Evolutionary conservation across 2,113 vertebrate species (phyloP).

Genomic region (Elaphurus davidianus): DNA sequence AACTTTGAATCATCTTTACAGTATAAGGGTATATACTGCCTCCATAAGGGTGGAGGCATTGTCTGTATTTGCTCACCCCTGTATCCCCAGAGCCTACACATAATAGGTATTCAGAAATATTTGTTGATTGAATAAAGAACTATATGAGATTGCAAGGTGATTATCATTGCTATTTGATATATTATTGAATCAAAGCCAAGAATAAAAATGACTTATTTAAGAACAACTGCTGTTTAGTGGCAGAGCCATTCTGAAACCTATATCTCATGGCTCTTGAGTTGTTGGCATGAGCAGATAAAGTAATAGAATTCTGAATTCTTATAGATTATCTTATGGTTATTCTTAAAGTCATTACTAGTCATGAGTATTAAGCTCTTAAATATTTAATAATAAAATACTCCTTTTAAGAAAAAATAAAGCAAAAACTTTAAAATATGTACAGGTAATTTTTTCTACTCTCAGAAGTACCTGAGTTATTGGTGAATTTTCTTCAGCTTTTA

Average conservation of each 20-base stretch:
- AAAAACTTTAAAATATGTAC: not conserved
- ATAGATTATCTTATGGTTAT: not conserved
- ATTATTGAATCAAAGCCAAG: not conserved
- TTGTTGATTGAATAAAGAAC: not conserved
- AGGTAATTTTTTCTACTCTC: not conserved
- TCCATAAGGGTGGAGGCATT: not conserved
- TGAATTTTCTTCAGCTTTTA: not conserved
- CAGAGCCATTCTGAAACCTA: not conserved
- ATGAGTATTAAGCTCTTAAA: not conserved
- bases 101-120: not conserved
- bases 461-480: not conserved
- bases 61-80: not conserved
- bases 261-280: not conserved
- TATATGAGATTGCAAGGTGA: not conserved
- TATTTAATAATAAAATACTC: not conserved
- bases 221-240: not conserved
- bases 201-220: not conserved
- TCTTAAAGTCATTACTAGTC: not conserved
- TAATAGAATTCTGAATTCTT: constrained; percentile 27
- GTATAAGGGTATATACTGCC: not conserved
- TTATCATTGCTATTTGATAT: not conserved
- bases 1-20: not conserved
- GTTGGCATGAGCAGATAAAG: not conserved
- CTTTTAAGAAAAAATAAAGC: not conserved
- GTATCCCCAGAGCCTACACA: not conserved